Conservation (phyloP, 2,797 vertebrate species). For the Lateolabrax maculatus region DNA sequence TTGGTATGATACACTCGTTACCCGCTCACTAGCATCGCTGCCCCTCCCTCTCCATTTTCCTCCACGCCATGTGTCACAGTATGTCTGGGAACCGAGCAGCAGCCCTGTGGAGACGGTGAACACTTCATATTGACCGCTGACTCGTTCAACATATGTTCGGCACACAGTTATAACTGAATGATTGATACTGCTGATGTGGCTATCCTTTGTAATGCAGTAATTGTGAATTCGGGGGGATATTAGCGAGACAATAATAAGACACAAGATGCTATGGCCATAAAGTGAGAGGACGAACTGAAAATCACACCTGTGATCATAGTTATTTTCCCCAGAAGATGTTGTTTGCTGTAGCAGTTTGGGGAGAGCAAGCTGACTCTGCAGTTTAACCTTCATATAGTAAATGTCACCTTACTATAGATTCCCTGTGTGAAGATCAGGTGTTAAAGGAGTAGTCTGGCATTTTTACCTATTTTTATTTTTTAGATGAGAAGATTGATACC, state of each 20-base stretch:
- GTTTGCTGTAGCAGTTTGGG: background rate
- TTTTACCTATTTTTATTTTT: background rate
- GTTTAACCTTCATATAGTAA: constrained; percentile 15
- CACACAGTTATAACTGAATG: constrained; percentile 20
- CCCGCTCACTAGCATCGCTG: constrained; percentile 2
- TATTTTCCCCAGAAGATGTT: constrained; percentile 9
- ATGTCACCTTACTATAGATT: constrained; percentile 20
- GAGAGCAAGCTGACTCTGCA: constrained; percentile 16
- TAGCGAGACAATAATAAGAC: background rate
- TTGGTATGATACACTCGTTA: constrained; percentile 39
- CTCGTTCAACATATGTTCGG: constrained; percentile 54
- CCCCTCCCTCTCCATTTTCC: constrained; percentile 55
- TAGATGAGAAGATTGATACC: background rate
- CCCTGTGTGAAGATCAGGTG: background rate
- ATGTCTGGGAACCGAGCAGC: constrained; percentile 57
- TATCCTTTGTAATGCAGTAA: background rate
- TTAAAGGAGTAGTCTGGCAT: constrained; percentile 16
- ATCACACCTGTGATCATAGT: constrained; percentile 12
- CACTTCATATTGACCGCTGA: constrained; percentile 50
- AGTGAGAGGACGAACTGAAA: constrained; percentile 8
- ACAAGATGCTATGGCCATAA: background rate
- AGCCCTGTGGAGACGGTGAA: constrained; percentile 9
- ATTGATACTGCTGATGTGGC: constrained; percentile 47
- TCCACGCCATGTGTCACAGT: constrained; percentile 67
- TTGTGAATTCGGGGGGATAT: background rate